Base-by-base conservation (phyloP, 2,113 vertebrate genomes). In the Corythornis vintsioides region DNA sequence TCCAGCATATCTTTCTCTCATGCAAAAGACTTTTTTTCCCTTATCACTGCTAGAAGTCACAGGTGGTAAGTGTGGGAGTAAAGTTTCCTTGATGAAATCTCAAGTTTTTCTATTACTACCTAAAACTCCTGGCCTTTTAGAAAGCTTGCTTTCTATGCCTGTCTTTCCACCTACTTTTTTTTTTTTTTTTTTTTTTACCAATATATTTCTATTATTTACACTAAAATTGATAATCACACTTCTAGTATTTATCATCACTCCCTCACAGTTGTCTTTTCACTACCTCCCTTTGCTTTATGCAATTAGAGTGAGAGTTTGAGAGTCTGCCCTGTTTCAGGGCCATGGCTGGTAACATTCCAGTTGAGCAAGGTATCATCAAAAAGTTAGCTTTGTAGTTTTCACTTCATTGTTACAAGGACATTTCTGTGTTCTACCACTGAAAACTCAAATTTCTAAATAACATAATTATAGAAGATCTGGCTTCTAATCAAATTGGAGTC, bases 231-330 rank as follows among this genome's bases (percentile, higher is more conserved):
- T 65, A 82, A 93, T 87, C 66, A 71, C 10, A 67, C 40, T 86
- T 79, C n/a, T 79, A 77, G 40, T 78, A 93, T 95, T 96, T 96
- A 90, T 73, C n/a, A 45, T 33, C 38, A 88, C 24, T 56, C 95
- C 33, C 38, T 67, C 42, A 31, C 31, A 89, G 33, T 92, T 53
- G 38, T 92, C 66, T 96, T 90, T 92, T 95, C 70, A 89, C 73
- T 83, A 72, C 17, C 11, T 93, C 33, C 52, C 42, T 94, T 86
- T 77, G 40, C 40, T 87, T 89, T 89, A 56, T 96, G 55, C 53
- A 87, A 13, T 90, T 84, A 70, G n/a, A 83, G 55, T 56, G 38
- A 38, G 38, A 38, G 18, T 56, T 90, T 86, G 26, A 4, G 5
- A 64, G 10, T 72, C 78, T 93, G 28, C 35, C 35, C 6, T 47